A percentile compares a stretch with the other conserved stretches of the same genome.
These are phyloP conservation scores for Leptodactylus fuscus DNA, from an alignment of 2,113 vertebrate genomes.

Conservation along the genomic window DNA sequence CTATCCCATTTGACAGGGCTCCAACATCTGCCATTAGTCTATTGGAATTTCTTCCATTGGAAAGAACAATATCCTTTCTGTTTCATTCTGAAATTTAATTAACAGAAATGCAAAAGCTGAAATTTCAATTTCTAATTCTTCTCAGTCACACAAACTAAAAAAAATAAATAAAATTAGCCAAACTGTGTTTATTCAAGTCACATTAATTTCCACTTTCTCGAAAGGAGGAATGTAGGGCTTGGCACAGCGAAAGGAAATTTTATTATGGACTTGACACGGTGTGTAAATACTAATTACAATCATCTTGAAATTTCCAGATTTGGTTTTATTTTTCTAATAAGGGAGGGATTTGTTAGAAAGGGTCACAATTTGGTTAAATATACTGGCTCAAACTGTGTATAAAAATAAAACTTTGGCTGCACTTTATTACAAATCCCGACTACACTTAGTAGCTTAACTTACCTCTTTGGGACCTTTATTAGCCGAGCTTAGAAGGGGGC, in stretches of 20 bases:
- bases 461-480: no score
- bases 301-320: conserved; percentile 56
- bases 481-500: no score
- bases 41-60: conserved; percentile 43
- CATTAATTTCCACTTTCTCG: conserved; percentile 72
- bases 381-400: background rate
- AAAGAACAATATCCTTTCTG: conserved; percentile 59
- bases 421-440: no score
- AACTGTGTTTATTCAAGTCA: conserved; percentile 73
- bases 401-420: background rate
- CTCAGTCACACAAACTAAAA: conserved; percentile 65
- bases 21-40: conserved; percentile 27
- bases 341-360: background rate
- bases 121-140: conserved; percentile 57
- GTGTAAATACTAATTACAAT: conserved; percentile 72
- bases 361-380: background rate
- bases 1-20: background rate
- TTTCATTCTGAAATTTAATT: conserved; percentile 66
- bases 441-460: no score
- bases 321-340: conserved; percentile 50
- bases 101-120: conserved; percentile 53
- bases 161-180: conserved; percentile 70
- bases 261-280: conserved; percentile 68
- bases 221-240: conserved; percentile 61
- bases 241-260: conserved; percentile 69